Evolutionary conservation across 2,113 vertebrate species (phyloP).

Genomic region (Macquaria australasica): DNA sequence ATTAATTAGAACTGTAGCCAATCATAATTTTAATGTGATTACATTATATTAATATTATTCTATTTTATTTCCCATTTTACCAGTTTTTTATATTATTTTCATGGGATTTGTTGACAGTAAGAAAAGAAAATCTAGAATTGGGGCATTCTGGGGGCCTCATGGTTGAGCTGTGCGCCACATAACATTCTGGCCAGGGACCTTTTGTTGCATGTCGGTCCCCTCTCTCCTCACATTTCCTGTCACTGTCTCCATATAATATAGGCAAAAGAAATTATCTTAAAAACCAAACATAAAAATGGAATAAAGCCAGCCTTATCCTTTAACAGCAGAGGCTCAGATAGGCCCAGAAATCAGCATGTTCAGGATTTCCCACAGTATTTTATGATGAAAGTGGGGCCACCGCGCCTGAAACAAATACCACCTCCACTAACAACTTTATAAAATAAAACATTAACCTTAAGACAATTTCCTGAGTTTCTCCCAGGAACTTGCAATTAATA

Average conservation of each 20-base stretch:
- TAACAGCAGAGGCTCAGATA: no score
- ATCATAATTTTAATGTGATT: not conserved
- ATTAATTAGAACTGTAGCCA: not conserved
- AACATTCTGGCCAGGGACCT: no score
- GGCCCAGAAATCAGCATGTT: not conserved
- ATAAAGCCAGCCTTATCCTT: no score
- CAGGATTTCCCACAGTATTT: not conserved
- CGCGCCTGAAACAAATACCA: not conserved
- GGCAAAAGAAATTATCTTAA: not conserved
- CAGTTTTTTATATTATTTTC: not conserved
- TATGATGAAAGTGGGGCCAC: not conserved
- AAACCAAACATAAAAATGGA: no score
- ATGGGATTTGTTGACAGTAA: not conserved
- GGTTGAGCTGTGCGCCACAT: no score
- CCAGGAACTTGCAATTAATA: no score
- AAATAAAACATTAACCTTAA: no score
- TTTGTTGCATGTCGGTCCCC: no score
- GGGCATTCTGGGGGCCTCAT: not conserved
- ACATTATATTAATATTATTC: not conserved
- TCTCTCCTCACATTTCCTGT: no score
- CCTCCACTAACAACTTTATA: not conserved
- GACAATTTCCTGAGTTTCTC: no score
- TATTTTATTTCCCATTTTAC: not conserved
- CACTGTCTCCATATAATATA: not conserved
- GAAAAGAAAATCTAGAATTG: not conserved